Conservation (phyloP, 2,113 vertebrate genomes). For the Sterna hirundo region DNA sequence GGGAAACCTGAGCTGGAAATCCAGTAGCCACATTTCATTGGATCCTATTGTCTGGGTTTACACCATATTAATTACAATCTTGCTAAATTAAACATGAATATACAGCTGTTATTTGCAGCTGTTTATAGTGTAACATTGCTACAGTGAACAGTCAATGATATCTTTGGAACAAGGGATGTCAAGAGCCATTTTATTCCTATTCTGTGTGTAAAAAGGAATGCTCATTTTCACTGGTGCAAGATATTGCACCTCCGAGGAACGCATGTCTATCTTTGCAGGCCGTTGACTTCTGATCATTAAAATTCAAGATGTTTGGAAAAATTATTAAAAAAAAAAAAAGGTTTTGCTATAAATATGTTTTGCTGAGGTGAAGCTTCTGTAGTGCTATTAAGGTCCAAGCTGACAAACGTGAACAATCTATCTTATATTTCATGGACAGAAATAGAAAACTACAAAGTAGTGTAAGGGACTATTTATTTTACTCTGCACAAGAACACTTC, state of each 20-base stretch:
- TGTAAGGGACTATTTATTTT: background rate
- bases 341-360: background rate
- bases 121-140: background rate
- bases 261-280: background rate
- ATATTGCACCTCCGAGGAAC: background rate
- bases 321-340: background rate
- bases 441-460: background rate
- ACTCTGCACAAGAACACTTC: background rate
- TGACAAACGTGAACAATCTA: background rate
- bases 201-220: background rate
- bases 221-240: background rate
- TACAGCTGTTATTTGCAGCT: background rate
- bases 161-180: background rate
- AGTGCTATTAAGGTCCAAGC: background rate
- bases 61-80: background rate
- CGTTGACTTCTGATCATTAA: background rate
- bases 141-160: background rate
- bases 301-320: background rate
- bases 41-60: background rate
- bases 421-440: background rate
- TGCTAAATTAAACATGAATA: background rate
- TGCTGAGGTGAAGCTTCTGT: background rate
- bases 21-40: background rate
- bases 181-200: background rate
- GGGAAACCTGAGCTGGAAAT: background rate